Percentiles rank a stretch among this genome's conserved stretches.
These are phyloP conservation scores for Rapana venosa DNA, from an alignment of 2,888 invertebrate species.

Conservation along the genomic window DNA sequence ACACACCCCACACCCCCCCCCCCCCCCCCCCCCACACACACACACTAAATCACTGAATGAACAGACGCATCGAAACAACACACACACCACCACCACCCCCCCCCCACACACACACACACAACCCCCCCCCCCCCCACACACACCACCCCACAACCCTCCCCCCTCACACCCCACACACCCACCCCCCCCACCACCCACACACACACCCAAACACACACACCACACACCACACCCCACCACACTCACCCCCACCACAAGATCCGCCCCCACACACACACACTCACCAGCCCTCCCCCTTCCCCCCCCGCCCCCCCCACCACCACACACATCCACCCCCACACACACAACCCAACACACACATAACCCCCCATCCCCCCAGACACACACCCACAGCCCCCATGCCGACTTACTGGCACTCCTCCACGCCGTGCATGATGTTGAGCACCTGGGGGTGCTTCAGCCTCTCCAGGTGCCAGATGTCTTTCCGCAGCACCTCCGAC, in stretches of 20 bases:
- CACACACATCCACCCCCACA: neutral
- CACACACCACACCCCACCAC: neutral
- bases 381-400: neutral
- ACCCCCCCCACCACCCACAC: no score
- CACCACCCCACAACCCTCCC: no score
- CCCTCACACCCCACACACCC: no score
- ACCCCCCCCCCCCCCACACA: no score
- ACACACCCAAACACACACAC: no score
- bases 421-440: constrained; percentile 80
- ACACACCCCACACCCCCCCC: neutral
- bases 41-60: no score
- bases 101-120: no score
- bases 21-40: neutral
- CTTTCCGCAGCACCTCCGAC: constrained; percentile 89
- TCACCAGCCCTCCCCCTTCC: neutral
- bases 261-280: neutral
- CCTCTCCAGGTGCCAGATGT: constrained; percentile 88
- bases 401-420: constrained; percentile 79
- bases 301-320: neutral
- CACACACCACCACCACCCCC: no score
- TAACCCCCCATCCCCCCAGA: neutral
- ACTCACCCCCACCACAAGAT: neutral
- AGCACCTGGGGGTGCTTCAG: constrained; percentile 91
- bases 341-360: neutral
- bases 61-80: no score